Conservation (phyloP, 2,888 invertebrate genomes). For the Callinectes sapidus region DNA sequence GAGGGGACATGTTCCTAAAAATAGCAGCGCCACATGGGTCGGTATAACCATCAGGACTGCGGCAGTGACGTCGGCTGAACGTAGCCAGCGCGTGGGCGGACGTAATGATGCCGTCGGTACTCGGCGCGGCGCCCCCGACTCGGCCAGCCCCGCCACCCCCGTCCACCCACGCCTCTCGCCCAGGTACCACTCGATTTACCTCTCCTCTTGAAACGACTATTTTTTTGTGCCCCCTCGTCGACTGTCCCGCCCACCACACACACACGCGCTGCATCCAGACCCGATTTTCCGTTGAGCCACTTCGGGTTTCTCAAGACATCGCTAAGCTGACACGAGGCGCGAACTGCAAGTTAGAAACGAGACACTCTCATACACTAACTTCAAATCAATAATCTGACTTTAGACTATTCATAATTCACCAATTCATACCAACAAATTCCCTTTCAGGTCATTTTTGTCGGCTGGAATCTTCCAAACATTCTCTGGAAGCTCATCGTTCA, state of each 20-base stretch:
- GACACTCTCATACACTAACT: neutral
- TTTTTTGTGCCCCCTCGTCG: neutral
- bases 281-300: neutral
- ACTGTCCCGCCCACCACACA: conserved; percentile 8
- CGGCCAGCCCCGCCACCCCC: neutral
- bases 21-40: conserved; percentile 15
- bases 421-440: neutral
- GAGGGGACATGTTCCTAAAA: neutral
- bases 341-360: neutral
- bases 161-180: conserved; percentile 8
- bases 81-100: conserved; percentile 22
- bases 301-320: neutral
- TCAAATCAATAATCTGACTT: neutral
- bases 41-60: conserved; percentile 25
- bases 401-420: neutral
- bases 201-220: conserved; percentile 9
- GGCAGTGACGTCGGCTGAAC: conserved; percentile 22
- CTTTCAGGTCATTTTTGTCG: neutral
- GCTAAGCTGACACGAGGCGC: neutral
- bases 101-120: conserved; percentile 9
- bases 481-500: neutral
- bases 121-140: neutral
- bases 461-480: neutral
- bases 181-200: conserved; percentile 27
- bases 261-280: neutral